Evolutionary conservation across 2,113 vertebrate genomes (phyloP).

Genomic region (Rhizomys pruinosus): DNA sequence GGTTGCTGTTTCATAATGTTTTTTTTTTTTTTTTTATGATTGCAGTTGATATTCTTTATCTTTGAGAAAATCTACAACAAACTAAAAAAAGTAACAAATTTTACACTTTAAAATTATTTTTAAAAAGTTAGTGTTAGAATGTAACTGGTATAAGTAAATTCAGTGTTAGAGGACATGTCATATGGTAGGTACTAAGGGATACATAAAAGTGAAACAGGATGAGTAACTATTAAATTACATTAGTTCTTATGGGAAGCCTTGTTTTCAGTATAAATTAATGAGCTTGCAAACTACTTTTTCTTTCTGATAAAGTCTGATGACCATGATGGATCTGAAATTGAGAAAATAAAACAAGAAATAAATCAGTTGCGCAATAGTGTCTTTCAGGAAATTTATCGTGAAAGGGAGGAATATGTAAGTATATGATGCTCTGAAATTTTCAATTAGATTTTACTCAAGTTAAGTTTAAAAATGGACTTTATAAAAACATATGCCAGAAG

Average conservation of each 20-base stretch:
- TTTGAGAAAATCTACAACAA: conserved; percentile 48
- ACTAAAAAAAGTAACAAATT: conserved; percentile 44
- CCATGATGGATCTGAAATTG: conserved; percentile 84
- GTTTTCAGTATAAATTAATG: conserved; percentile 52
- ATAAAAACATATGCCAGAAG: background rate
- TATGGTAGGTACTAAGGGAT: background rate
- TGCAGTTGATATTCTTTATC: background rate
- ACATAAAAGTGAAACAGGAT: background rate
- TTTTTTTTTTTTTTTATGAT: conserved; percentile 37
- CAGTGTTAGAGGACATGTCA: background rate
- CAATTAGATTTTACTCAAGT: conserved; percentile 52
- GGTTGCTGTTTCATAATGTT: too few species aligned
- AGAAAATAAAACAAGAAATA: conserved; percentile 88
- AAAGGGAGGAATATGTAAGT: conserved; percentile 91
- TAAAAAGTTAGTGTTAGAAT: conserved; percentile 43
- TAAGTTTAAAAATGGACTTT: conserved; percentile 30
- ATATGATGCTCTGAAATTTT: conserved; percentile 51
- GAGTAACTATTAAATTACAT: background rate
- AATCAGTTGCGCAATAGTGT: conserved; percentile 82
- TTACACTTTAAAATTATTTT: conserved; percentile 49
- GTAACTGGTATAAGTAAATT: conserved; percentile 35
- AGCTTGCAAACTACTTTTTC: conserved; percentile 45
- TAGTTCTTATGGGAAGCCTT: conserved; percentile 47
- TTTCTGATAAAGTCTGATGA: conserved; percentile 84
- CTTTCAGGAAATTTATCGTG: conserved; percentile 87